Base-by-base conservation (phyloP, 2,113 vertebrate species). In the Sinocyclocheilus anshuiensis region DNA sequence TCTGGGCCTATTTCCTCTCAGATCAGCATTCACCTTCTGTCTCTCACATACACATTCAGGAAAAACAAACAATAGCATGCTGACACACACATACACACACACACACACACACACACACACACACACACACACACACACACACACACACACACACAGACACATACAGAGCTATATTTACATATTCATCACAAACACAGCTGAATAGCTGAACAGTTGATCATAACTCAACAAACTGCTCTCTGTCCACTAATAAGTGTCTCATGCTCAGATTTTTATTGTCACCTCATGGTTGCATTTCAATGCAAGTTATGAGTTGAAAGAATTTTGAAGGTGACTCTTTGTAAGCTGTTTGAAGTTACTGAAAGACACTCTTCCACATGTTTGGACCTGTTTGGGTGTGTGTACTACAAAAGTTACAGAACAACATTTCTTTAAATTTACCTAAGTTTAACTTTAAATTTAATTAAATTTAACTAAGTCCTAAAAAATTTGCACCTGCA, bases 1-100 rank as follows among this genome's bases (percentile, higher is more conserved):
- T 92, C 89, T 45, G 86, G 87, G 88, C 84, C 92, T 93, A 94
- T 94, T 95, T 94, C 90, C 72, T 50, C 87, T 88, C 91, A 87
- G 80, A 92, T 95, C 93, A 93, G 93, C 92, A 93, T 89, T 89
- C 86, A 77, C 87, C 89, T 88, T 87, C 90, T 88, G 81, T 50
- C 53, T 93, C 89, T 91, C 90, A 91, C 87, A 90, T 90, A 90
- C 92, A 89, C 89, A 84, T 76, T 81, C 78, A 81, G 33, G 42
- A 91, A 90, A 90, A 88, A 90, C 91, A 67, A 24, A 90, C 90
- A 86, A 88, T 88, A 88, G 86, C 45, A 84, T 72, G 65, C 39
- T 57, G 65, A 79, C 76, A 76, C 72, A 85, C 82, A 65, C 48
- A 72, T 78, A 72, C 83, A 81, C 48, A 63, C 13, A 20, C 78